Evolutionary conservation across 1,140 invertebrate species (phyloP), one percentile per base, ranked within the genome.

Genomic region (Panagrolaimus sp.): DNA sequence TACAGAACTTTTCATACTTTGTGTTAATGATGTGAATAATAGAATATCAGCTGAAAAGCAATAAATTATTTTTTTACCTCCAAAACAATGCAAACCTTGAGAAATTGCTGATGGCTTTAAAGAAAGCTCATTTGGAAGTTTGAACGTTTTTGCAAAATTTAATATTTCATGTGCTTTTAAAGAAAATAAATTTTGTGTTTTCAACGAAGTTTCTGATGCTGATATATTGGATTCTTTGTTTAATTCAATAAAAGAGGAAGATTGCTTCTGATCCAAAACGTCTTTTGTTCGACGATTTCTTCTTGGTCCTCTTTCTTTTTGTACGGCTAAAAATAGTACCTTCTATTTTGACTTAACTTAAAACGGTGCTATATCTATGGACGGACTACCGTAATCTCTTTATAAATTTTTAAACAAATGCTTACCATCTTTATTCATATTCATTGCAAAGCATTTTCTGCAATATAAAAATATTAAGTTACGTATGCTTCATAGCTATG

Each of bases 341-440:
- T n/a, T n/a, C n/a, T n/a, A n/a, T n/a, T n/a, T n/a, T n/a, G n/a
- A n/a, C n/a, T n/a, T n/a, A n/a, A n/a, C n/a, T n/a, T n/a, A n/a
- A n/a, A n/a, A n/a, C n/a, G n/a, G n/a, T n/a, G n/a, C n/a, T n/a
- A n/a, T n/a, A n/a, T n/a, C n/a, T n/a, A n/a, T n/a, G n/a, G n/a
- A n/a, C n/a, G n/a, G n/a, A n/a, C n/a, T n/a, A n/a, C n/a, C n/a
- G n/a, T n/a, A n/a, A n/a, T n/a, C n/a, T n/a, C n/a, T n/a, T n/a
- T n/a, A n/a, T n/a, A n/a, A n/a, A n/a, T n/a, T n/a, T n/a, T 53
- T 63, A 53, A 43, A 46, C n/a, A 44, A 67, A 47, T 61, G 71
- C 80, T 85, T 86, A 91, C 90, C 89, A 83, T 88, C 80, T 13
- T 87, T 87, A 74, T 92, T 91, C 91, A 92, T 92, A 65, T 88